Base-by-base conservation (phyloP, 2,113 vertebrate species). In the Peromyscus maniculatus region DNA sequence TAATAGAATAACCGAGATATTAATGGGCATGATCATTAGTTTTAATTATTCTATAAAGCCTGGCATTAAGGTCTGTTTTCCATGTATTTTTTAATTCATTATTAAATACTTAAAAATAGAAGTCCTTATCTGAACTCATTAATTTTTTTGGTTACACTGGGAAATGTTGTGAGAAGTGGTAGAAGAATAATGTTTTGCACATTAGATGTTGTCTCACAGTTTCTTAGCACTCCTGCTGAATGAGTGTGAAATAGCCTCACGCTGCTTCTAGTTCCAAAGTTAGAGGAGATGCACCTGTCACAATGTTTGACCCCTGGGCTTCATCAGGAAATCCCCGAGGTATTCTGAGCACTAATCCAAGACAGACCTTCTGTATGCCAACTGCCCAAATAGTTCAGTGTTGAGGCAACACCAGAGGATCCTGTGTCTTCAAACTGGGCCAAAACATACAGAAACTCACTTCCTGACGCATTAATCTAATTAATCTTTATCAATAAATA, bases 301-400 rank as follows among this genome's bases (percentile, higher is more conserved):
- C 86, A 33, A 52, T 86, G 57, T 93, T 71, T 97, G 92, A 71
- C 91, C 80, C 92, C 26, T 31, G 84, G 78, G 31, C 91, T 97
- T 91, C 89, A 93, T 92, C 92, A 97, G 91, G 96, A 98, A 98
- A 97, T 97, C 79, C 87, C 97, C 94, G 95, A 96, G 92, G 94
- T 97, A 98, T 98, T 97, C 93, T 97, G 95, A 96, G 84, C 94
- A 22, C 83, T 97, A 67, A 97, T 97, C 96, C 97, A 97, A 95
- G 43, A 95, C 80, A 95, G 96, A 95, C 96, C 96, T 87, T 97
- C 90, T 86, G 83, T 93, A 80, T 59, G 88, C 94, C 97, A 97
- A 86, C 80, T 96, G 55, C 79, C 92, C 95, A 97, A 98, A 97
- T 92, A 97, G 90, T 77, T 97, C n/a, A 55, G 57, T 66, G 33